A percentile compares a stretch with the other conserved stretches of the same genome.
Evolutionary conservation across 2,888 invertebrate species (phyloP).

Genomic region (Amphipoea lucens): DNA sequence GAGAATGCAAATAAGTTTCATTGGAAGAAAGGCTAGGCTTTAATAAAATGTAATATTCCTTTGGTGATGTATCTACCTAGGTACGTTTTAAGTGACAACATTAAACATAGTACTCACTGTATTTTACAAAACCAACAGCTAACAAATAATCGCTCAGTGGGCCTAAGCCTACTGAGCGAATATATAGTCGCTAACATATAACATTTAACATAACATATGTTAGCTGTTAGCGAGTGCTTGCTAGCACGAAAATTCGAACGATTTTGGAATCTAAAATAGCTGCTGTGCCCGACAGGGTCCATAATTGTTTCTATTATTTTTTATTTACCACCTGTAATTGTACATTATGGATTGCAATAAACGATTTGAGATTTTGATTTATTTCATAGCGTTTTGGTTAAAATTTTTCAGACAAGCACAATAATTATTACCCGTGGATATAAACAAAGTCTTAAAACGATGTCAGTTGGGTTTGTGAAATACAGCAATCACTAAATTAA

Average conservation of each 20-base stretch:
- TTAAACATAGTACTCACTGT: background rate
- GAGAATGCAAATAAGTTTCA: constrained; percentile 18
- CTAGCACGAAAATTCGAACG: background rate
- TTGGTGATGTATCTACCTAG: background rate
- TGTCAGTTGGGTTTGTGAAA: background rate
- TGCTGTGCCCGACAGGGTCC: too few relatives aligned
- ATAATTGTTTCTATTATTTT: too few relatives aligned
- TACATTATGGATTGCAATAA: too few relatives aligned
- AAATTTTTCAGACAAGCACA: background rate
- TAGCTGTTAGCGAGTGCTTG: background rate
- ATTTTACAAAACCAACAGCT: too few relatives aligned
- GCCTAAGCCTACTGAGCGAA: too few relatives aligned
- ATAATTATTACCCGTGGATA: background rate
- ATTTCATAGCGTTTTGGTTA: background rate
- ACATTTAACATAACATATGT: too few relatives aligned
- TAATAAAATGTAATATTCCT: constrained; percentile 3
- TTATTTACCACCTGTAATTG: too few relatives aligned
- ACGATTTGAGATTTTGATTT: too few relatives aligned
- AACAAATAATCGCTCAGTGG: background rate
- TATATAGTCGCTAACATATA: too few relatives aligned
- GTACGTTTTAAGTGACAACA: background rate
- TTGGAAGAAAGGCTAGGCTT: background rate
- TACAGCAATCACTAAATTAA: background rate
- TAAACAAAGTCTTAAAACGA: background rate
- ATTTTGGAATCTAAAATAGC: background rate